Conservation (phyloP, 2,888 invertebrate species). For the Cheilosia pagana region DNA sequence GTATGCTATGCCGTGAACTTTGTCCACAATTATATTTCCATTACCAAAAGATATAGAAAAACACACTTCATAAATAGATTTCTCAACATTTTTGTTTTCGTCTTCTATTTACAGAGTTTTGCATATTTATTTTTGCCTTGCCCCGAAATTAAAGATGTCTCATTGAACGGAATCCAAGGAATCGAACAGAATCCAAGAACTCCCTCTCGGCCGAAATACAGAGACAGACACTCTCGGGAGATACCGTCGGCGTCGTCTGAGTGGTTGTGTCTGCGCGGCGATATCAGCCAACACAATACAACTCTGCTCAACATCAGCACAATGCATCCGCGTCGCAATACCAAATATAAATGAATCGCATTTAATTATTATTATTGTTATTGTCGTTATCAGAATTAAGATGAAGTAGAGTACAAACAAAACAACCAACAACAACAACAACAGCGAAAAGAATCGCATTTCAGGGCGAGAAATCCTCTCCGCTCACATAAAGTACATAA, state of each 20-base stretch:
- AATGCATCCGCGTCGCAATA: slow-evolving; percentile 69
- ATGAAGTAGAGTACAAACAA: slow-evolving; percentile 62
- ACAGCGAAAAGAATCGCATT: slow-evolving; percentile 29
- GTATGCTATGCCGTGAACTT: neutral
- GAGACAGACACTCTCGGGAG: slow-evolving; percentile 2
- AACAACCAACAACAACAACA: slow-evolving; percentile 10
- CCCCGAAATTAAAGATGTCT: neutral
- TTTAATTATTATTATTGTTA: slow-evolving; percentile 60
- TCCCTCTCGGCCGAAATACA: neutral
- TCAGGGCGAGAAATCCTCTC: slow-evolving; percentile 34
- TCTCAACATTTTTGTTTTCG: slow-evolving; percentile 4
- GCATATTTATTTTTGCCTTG: neutral
- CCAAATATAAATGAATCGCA: slow-evolving; percentile 64
- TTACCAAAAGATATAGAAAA: neutral
- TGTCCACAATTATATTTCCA: neutral
- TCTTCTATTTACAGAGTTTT: slow-evolving; percentile 10
- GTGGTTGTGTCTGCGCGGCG: neutral
- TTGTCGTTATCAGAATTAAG: slow-evolving; percentile 66
- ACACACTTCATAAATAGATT: neutral
- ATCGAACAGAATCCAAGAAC: neutral
- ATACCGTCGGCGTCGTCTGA: slow-evolving; percentile 3
- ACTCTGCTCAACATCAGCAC: slow-evolving; percentile 36
- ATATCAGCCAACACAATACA: slow-evolving; percentile 6
- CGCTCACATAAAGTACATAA: slow-evolving; percentile 9
- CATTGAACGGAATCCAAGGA: neutral